phyloP scores from a whole-genome alignment of 2,113 vertebrate genomes.

The Podiceps cristatus region DNA sequence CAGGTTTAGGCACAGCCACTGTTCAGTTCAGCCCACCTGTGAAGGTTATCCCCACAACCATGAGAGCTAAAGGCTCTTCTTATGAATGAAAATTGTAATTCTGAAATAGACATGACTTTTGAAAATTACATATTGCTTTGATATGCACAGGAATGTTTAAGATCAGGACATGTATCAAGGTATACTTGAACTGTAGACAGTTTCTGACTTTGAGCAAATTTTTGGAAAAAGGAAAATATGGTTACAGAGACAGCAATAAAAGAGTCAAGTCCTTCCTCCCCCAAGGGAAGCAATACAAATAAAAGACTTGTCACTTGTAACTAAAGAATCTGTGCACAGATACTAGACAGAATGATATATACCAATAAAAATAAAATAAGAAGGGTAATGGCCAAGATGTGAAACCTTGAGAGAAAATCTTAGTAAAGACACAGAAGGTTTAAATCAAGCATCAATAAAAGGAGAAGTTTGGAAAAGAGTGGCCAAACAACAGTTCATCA shows the following conservation, averaged over 20 bases:
- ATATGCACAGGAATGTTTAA: not conserved
- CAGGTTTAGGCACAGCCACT: not conserved
- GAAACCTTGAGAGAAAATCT: not conserved
- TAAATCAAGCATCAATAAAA: not conserved
- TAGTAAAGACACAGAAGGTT: not conserved
- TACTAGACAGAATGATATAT: not conserved
- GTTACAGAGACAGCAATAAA: not conserved
- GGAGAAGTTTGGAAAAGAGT: not conserved
- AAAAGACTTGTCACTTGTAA: not conserved
- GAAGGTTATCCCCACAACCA: not conserved
- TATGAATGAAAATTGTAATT: not conserved
- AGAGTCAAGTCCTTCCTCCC: not conserved
- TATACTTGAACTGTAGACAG: not conserved
- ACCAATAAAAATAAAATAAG: constrained; percentile 15
- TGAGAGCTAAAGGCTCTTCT: not conserved
- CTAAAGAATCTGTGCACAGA: not conserved
- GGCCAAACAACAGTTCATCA: not conserved
- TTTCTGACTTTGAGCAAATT: not conserved
- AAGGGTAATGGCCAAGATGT: not conserved
- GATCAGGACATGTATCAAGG: not conserved
- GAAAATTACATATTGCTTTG: not conserved
- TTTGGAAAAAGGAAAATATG: not conserved
- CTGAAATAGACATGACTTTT: not conserved
- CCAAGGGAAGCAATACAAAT: not conserved
- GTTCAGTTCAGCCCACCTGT: not conserved